A percentile compares a stretch with the other conserved stretches of the same genome.
These are phyloP conservation scores for Egretta garzetta DNA, from an alignment of 2,113 vertebrate genomes.

Conservation along the genomic window DNA sequence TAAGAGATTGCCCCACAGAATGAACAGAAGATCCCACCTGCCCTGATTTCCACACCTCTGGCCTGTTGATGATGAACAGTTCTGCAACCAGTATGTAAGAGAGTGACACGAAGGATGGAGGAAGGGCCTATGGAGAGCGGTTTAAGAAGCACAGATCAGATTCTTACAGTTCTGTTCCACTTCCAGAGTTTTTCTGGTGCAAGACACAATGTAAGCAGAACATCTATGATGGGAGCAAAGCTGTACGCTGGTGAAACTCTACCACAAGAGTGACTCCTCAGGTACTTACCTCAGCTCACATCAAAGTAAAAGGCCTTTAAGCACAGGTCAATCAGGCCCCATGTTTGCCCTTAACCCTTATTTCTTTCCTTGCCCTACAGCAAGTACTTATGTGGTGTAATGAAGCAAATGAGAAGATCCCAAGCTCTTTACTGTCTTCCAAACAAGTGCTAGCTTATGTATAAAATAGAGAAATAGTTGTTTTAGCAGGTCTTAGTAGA, in stretches of 20 bases:
- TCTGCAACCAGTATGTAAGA: not conserved
- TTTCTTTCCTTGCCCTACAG: not conserved
- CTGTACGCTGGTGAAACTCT: not conserved
- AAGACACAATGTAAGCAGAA: not conserved
- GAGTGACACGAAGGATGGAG: accelerated
- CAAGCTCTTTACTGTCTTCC: not conserved
- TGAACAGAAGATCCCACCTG: not conserved
- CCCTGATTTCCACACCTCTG: not conserved
- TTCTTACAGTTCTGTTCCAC: not conserved
- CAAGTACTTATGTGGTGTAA: not conserved
- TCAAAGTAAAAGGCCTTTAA: not conserved
- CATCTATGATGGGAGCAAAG: not conserved
- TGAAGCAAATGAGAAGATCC: not conserved
- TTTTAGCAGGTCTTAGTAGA: not conserved
- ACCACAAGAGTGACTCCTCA: not conserved
- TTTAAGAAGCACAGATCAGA: not conserved
- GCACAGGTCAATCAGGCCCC: not conserved
- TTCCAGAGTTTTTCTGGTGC: not conserved
- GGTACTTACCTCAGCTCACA: not conserved
- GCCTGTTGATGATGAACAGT: not conserved
- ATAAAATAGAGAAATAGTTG: not conserved
- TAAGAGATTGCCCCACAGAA: not conserved
- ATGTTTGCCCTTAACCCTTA: not conserved
- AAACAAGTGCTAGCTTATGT: not conserved
- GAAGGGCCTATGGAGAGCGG: not conserved